Conservation (phyloP, 2,888 invertebrate species). For the Drosophila demipolita region DNA sequence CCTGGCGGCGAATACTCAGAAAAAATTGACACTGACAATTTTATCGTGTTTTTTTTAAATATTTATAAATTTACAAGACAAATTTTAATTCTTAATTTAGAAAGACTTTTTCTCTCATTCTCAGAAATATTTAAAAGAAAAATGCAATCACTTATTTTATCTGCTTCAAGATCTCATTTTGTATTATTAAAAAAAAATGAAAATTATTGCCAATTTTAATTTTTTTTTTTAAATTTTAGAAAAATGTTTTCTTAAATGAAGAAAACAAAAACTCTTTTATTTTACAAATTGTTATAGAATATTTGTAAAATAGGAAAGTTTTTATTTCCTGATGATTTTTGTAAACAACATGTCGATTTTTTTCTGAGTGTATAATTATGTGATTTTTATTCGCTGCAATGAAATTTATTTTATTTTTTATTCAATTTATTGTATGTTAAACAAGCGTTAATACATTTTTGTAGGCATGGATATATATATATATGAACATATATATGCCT, state of each 20-base stretch:
- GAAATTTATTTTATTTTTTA: background rate
- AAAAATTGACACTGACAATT: rapidly evolving
- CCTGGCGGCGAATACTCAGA: background rate
- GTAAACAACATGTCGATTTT: rapidly evolving
- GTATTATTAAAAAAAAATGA: too few relatives aligned
- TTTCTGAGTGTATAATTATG: background rate
- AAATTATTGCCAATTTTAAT: too few relatives aligned
- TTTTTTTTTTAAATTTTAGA: too few relatives aligned
- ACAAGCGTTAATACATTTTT: background rate
- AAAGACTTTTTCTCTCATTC: background rate
- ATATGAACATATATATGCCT: background rate
- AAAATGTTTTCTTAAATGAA: background rate
- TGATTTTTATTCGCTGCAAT: background rate
- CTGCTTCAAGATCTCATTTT: too few relatives aligned
- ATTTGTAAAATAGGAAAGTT: too few relatives aligned
- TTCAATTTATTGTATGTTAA: background rate
- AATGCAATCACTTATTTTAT: background rate
- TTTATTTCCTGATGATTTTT: too few relatives aligned
- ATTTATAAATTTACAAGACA: background rate
- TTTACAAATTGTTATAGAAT: too few relatives aligned
- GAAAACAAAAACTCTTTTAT: background rate
- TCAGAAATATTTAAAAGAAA: background rate
- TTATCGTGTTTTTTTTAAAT: background rate
- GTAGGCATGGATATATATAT: background rate
- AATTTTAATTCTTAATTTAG: background rate